A percentile compares a stretch with the other conserved stretches of the same genome.
These are phyloP conservation scores for Propsilocerus akamusi DNA, from an alignment of 1,140 invertebrate genomes.

Conservation along the genomic window DNA sequence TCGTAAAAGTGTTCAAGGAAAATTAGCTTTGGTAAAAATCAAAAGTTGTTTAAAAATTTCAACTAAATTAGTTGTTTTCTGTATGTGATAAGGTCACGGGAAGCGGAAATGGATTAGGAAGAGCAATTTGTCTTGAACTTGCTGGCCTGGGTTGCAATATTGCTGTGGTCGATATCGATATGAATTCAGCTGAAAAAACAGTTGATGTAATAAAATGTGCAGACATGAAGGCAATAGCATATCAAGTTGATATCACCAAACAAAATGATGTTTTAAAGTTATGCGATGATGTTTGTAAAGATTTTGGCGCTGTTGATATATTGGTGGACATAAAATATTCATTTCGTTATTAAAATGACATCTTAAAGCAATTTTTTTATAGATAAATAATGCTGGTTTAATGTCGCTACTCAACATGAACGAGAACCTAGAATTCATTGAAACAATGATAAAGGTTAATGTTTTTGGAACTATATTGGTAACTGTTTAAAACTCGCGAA, in stretches of 20 bases:
- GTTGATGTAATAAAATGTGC: slow-evolving; percentile 17
- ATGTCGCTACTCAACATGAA: slow-evolving; percentile 22
- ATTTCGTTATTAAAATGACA: background rate
- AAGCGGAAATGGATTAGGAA: slow-evolving; percentile 21
- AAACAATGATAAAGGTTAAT: slow-evolving; percentile 19
- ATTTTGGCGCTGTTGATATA: slow-evolving; percentile 23
- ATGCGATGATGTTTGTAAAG: slow-evolving; percentile 15
- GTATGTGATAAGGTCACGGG: slow-evolving; percentile 24
- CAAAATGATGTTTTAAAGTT: background rate
- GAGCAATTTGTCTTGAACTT: slow-evolving; percentile 19
- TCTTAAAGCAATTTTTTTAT: background rate
- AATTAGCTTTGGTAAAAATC: too few relatives aligned
- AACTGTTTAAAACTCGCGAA: background rate
- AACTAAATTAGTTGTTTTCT: too few relatives aligned
- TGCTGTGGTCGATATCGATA: slow-evolving; percentile 21
- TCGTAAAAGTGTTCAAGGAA: too few relatives aligned
- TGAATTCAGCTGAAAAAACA: slow-evolving; percentile 19
- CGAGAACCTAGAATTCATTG: slow-evolving; percentile 19
- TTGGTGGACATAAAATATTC: slow-evolving; percentile 8
- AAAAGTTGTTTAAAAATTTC: too few relatives aligned
- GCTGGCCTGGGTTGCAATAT: slow-evolving; percentile 20
- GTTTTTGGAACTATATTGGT: slow-evolving; percentile 21
- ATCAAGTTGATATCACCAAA: slow-evolving; percentile 5
- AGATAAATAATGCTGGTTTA: slow-evolving; percentile 18
- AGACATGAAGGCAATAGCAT: slow-evolving; percentile 17